Percentiles rank a stretch among this genome's conserved stretches.
Evolutionary conservation across 2,888 invertebrate species (phyloP).

Genomic region (Acleris emargana): DNA sequence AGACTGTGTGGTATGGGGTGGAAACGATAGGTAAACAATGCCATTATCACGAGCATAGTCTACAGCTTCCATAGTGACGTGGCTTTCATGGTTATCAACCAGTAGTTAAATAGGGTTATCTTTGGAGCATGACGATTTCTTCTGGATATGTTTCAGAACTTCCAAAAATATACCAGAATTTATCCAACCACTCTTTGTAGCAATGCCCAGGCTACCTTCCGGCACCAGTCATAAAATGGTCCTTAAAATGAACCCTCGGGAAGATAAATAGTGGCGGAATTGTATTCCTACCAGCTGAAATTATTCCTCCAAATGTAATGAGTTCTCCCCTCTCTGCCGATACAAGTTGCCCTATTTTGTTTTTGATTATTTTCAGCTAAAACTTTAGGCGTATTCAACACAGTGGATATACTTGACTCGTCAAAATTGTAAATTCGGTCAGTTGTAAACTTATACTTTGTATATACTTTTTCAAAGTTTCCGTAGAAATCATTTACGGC

Average conservation of each 20-base stretch:
- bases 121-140: conserved; percentile 11
- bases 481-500: neutral
- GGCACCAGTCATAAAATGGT: conserved; percentile 31
- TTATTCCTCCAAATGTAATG: conserved; percentile 54
- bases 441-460: neutral
- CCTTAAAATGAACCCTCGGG: conserved; percentile 43
- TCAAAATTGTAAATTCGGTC: conserved; percentile 3
- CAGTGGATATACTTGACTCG: conserved; percentile 1
- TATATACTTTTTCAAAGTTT: neutral
- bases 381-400: neutral
- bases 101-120: too few species aligned
- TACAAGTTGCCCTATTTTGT: conserved; percentile 52
- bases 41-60: too few species aligned
- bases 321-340: conserved; percentile 54
- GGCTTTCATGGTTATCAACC: too few species aligned
- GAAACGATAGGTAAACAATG: too few species aligned
- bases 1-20: too few species aligned
- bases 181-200: too few species aligned
- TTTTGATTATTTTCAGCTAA: conserved; percentile 27
- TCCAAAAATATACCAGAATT: conserved; percentile 38
- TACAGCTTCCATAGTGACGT: too few species aligned
- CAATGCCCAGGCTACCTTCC: too few species aligned
- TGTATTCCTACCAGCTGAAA: conserved; percentile 48
- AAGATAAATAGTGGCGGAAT: conserved; percentile 53
- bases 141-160: conserved; percentile 29